Base-by-base conservation (phyloP, 1,140 invertebrate genomes). In the Melanaphis sacchari region DNA sequence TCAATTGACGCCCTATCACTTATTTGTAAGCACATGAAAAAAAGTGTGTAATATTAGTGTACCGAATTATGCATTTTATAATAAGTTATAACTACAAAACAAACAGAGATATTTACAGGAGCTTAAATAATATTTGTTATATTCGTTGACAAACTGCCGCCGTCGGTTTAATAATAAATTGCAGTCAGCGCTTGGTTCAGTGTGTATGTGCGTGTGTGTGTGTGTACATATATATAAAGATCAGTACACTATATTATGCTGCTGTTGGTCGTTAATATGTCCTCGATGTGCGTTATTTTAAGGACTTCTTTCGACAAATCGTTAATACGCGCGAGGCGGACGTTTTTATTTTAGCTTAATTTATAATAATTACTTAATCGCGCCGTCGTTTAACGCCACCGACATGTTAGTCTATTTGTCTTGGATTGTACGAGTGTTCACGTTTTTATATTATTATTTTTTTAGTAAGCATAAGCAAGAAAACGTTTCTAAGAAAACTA, bases 251-350 rank as follows among this genome's bases (percentile, higher is more conserved):
- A 82, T 82, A 81, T 76, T 2, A 85, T 46, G 18, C 38, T 18
- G 24, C 1, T 31, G 38, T 21, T 26, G 52, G 89, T 90, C 89
- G 89, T 89, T 89, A 89, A 89, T 89, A 54, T 59, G 89, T 90
- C 89, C 89, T 90, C 89, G 89, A n/a, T 40, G 54, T 59, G 54
- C 89, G 89, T 90, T 90, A 90, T 90, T 90, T 90, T 90, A 90
- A 90, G 89, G 89, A 90, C 89, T 90, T 90, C 89, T 90, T 66
- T 90, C 89, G 89, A 90, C 89, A 90, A 90, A 90, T 90, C 52
- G 52, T 90, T 90, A 59, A 90, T 59, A 40, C 38, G 89, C 36
- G 88, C 49, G 49, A 89, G 88, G 3, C 49, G 49, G 36, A 90
- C 88, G 89, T 90, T 90, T 90, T 90, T 90, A 90, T 90, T 90